A percentile compares a stretch with the other conserved stretches of the same genome.
Conservation (phyloP, 1,140 invertebrate species). For the Drosophila melanogaster region Release_6_plus_ISO1_MT NC_004354.4:9437001-9437500, state of each 20-base stretch:
- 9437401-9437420: slow-evolving; percentile 66
- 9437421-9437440: slow-evolving; percentile 67
- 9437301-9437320: neutral
- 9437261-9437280: too few species aligned
- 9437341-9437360: neutral
- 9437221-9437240: too few species aligned
- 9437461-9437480: slow-evolving; percentile 40
- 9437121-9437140: neutral
- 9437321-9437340: slow-evolving; percentile 13
- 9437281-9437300: too few species aligned
- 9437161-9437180: neutral
- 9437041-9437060: neutral
- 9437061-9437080: neutral
- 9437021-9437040: slow-evolving; percentile 2
- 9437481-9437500: neutral
- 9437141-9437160: neutral
- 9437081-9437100: neutral
- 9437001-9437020: slow-evolving; percentile 9
- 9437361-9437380: neutral
- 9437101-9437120: neutral
- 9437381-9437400: slow-evolving; percentile 64
- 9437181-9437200: too few species aligned
- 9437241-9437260: too few species aligned
- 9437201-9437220: too few species aligned
- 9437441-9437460: slow-evolving; percentile 72